Evolutionary conservation across 2,797 vertebrate species (phyloP).

Genomic region (Rachycentron canadum): DNA sequence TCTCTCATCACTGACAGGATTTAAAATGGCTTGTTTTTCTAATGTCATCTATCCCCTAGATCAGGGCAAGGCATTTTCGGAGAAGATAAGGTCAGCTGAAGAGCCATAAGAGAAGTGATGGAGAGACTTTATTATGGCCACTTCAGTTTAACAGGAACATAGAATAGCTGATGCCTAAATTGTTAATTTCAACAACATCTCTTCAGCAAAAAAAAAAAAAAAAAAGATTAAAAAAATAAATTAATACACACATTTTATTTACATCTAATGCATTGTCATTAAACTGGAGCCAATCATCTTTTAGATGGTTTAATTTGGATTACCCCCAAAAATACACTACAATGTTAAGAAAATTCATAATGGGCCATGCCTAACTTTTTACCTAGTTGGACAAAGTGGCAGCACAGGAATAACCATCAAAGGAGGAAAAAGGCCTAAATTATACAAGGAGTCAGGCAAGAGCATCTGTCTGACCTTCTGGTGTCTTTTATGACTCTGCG

Average conservation of each 20-base stretch:
- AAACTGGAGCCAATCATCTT: conserved; percentile 5
- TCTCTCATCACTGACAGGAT: conserved; percentile 39
- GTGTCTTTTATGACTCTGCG: conserved; percentile 66
- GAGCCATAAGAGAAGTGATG: conserved; percentile 31
- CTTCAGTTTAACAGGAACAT: conserved; percentile 27
- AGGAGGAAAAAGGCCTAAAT: conserved; percentile 62
- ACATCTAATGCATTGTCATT: neutral
- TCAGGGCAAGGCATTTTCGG: conserved; percentile 53
- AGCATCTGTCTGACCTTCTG: conserved; percentile 75
- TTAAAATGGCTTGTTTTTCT: conserved; percentile 63
- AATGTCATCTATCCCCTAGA: conserved; percentile 53
- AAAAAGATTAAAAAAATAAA: too few species aligned
- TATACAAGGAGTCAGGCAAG: conserved; percentile 59
- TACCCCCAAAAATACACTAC: neutral
- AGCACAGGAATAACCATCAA: conserved; percentile 53
- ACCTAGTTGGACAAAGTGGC: conserved; percentile 33
- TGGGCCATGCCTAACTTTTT: conserved; percentile 11
- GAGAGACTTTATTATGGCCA: conserved; percentile 33
- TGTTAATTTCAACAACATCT: conserved; percentile 28
- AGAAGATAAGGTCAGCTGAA: conserved; percentile 61
- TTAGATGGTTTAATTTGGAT: neutral
- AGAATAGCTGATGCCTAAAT: conserved; percentile 47
- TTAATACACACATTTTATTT: too few species aligned
- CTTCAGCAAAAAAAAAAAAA: conserved; percentile 14
- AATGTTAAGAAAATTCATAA: conserved; percentile 4